phyloP scores from a whole-genome alignment of 2,888 invertebrate genomes.

The Melitaea athalia region DNA sequence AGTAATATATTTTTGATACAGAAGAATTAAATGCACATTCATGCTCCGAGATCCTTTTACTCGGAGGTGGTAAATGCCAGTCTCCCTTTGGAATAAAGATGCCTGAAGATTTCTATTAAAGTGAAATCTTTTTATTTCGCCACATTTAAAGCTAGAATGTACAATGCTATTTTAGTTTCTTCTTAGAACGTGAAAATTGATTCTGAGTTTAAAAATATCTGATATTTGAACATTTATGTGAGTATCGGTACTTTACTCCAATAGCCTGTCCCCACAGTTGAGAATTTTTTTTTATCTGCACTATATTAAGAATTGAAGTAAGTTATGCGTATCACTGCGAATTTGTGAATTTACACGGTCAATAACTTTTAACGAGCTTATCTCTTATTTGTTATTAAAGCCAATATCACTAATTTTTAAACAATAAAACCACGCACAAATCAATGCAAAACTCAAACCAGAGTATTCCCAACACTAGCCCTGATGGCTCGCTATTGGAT shows the following conservation, averaged over 20 bases:
- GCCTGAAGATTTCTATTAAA: constrained; percentile 29
- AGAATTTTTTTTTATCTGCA: no score
- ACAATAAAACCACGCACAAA: no score
- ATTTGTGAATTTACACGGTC: no score
- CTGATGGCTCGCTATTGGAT: no score
- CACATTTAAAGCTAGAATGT: constrained; percentile 24
- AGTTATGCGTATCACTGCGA: no score
- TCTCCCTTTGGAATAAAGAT: constrained; percentile 26
- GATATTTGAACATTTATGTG: background rate
- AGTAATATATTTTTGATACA: constrained; percentile 24
- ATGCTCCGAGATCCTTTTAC: constrained; percentile 22
- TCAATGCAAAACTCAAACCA: no score
- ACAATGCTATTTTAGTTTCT: constrained; percentile 21
- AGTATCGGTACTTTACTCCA: background rate
- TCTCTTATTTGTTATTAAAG: no score
- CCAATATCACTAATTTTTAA: no score
- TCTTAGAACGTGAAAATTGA: constrained; percentile 14
- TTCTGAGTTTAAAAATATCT: constrained; percentile 2
- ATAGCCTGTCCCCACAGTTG: no score
- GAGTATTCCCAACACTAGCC: no score
- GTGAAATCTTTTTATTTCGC: constrained; percentile 28
- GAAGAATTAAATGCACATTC: constrained; percentile 24
- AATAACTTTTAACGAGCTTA: no score
- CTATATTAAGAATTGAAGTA: no score
- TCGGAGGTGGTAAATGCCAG: constrained; percentile 30